These are phyloP conservation scores for Pseudopipra pipra DNA, from an alignment of 2,113 vertebrate genomes.

Conservation along the genomic window DNA sequence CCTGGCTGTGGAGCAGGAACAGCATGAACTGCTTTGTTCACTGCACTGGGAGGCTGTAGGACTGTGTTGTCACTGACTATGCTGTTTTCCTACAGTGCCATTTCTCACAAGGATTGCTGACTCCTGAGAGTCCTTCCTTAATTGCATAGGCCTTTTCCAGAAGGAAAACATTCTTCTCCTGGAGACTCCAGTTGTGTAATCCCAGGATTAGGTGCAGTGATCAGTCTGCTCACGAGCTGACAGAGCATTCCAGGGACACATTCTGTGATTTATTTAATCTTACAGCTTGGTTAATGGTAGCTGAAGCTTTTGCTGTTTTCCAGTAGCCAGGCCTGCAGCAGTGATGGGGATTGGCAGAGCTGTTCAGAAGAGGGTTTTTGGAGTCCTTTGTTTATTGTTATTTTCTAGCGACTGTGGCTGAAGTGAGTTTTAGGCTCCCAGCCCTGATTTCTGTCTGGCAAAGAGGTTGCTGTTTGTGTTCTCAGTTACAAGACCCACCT, in stretches of 20 bases:
- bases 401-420: background rate
- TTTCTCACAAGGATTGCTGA: background rate
- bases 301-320: background rate
- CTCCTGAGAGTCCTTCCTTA: background rate
- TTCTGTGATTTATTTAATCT: background rate
- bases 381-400: background rate
- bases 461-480: background rate
- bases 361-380: background rate
- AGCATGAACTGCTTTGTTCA: background rate
- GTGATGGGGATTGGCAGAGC: background rate
- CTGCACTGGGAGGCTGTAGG: background rate
- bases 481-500: background rate
- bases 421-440: background rate
- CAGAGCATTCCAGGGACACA: background rate
- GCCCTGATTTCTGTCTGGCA: background rate
- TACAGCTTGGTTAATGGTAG: background rate
- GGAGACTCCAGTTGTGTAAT: background rate
- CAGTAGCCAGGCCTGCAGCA: background rate
- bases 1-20: background rate
- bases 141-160: background rate
- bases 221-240: background rate
- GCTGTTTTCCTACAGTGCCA: background rate
- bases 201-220: background rate
- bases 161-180: background rate
- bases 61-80: accelerated